Percentiles rank a stretch among this genome's conserved stretches.
Conservation (phyloP, 2,113 vertebrate species). For the Pelobates fuscus region DNA sequence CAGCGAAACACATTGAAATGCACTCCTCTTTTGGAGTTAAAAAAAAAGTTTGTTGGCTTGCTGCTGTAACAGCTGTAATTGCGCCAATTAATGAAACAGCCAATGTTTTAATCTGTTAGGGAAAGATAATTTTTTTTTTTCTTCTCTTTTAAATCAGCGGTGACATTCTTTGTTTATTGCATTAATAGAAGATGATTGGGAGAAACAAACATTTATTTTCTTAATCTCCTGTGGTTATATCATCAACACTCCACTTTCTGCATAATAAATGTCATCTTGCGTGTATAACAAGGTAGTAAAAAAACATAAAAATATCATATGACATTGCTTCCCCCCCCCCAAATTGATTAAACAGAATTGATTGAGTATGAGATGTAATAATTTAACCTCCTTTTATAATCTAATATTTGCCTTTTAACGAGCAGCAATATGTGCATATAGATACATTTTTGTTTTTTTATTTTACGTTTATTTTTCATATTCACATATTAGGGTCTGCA, state of each 20-base stretch:
- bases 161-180: conserved; percentile 4
- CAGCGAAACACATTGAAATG: no score
- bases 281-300: conserved; percentile 6
- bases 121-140: not conserved
- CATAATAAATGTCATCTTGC: conserved; percentile 9
- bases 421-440: no score
- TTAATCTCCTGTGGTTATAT: not conserved
- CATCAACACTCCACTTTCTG: conserved; percentile 7
- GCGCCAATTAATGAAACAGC: conserved; percentile 7
- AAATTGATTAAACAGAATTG: conserved; percentile 60
- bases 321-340: not conserved
- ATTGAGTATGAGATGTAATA: conserved; percentile 62
- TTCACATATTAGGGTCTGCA: no score
- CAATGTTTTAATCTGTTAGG: conserved; percentile 10
- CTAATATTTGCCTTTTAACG: conserved; percentile 64
- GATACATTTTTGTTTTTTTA: no score
- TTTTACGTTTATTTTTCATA: no score
- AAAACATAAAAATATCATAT: not conserved
- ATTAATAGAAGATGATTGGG: conserved; percentile 19
- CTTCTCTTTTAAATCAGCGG: not conserved
- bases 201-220: not conserved
- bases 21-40: no score
- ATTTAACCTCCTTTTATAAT: conserved; percentile 67
- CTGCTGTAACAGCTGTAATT: conserved; percentile 15
- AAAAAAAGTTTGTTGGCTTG: no score